A percentile compares a stretch with the other conserved stretches of the same genome.
Conservation (phyloP, 2,888 invertebrate species). For the Sarcophaga variegata region DNA sequence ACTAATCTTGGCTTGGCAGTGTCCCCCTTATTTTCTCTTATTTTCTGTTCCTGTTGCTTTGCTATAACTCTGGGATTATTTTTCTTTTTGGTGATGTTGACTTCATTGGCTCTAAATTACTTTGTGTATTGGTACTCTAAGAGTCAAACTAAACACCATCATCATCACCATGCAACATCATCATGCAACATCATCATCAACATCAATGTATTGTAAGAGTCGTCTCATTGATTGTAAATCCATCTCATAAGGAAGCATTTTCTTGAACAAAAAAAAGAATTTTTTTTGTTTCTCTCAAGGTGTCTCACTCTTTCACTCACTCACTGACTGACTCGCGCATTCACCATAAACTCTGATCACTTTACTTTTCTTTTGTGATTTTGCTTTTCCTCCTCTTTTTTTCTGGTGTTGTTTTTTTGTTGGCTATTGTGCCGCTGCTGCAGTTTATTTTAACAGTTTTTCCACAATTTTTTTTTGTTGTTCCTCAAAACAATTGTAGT, state of each 20-base stretch:
- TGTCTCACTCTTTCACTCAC: not conserved
- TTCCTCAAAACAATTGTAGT: conserved; percentile 25
- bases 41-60: not conserved
- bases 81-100: conserved; percentile 49
- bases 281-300: not conserved
- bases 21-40: conserved; percentile 3
- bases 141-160: conserved; percentile 14
- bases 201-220: conserved; percentile 31
- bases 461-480: conserved; percentile 21
- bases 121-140: conserved; percentile 9
- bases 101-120: conserved; percentile 56
- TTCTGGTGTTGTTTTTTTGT: not conserved
- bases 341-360: conserved; percentile 58
- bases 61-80: not conserved
- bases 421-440: conserved; percentile 17
- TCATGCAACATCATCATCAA: not conserved
- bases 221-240: conserved; percentile 62
- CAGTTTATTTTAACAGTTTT: conserved; percentile 67
- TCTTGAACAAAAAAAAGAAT: conserved; percentile 26
- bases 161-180: not conserved
- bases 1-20: conserved; percentile 9
- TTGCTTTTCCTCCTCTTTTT: conserved; percentile 1
- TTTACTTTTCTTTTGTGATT: conserved; percentile 39
- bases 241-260: conserved; percentile 67
- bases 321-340: not conserved